phyloP scores from a whole-genome alignment of 1,140 invertebrate species.

The Wiebesia pumilae region DNA sequence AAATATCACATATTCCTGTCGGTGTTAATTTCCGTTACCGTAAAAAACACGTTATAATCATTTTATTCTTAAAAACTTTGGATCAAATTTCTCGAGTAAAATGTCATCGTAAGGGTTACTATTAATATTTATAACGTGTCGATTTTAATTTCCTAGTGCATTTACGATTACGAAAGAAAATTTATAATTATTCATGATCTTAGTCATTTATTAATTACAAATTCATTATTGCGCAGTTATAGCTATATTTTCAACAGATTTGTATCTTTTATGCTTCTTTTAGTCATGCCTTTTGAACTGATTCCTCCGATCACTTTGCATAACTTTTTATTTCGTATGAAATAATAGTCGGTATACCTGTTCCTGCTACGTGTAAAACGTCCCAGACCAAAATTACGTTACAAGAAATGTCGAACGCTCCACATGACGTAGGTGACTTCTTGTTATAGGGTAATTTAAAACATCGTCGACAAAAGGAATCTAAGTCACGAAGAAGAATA shows the following conservation, averaged over 20 bases:
- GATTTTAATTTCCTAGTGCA: too few relatives aligned
- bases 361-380: background rate
- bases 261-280: background rate
- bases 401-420: constrained; percentile 3
- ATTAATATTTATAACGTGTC: background rate
- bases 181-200: background rate
- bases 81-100: too few relatives aligned
- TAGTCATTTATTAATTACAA: background rate
- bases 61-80: too few relatives aligned
- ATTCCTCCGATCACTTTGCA: background rate
- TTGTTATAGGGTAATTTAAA: constrained; percentile 23
- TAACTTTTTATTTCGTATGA: background rate
- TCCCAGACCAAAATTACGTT: background rate
- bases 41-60: too few relatives aligned
- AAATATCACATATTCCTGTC: too few relatives aligned
- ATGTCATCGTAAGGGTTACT: too few relatives aligned
- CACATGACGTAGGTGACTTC: background rate
- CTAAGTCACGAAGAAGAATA: constrained; percentile 13
- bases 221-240: background rate
- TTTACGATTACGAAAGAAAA: background rate
- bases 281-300: background rate
- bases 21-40: too few relatives aligned
- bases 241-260: background rate
- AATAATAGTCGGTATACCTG: background rate
- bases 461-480: constrained; percentile 34